Evolutionary conservation across 2,113 vertebrate genomes (phyloP).

Genomic region (Odocoileus virginianus): DNA sequence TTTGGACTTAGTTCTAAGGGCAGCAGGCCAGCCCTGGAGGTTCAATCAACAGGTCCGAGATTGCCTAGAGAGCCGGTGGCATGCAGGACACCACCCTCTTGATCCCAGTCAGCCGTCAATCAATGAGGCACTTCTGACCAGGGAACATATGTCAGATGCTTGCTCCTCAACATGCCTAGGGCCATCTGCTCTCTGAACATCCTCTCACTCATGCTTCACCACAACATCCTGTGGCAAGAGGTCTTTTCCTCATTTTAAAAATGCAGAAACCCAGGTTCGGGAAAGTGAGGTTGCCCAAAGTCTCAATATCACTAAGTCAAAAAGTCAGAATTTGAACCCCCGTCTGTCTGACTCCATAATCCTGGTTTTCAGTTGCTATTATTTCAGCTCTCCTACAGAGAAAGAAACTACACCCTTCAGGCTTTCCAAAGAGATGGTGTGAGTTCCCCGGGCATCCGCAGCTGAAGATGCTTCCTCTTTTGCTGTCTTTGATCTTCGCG

Average conservation of each 20-base stretch:
- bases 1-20: not conserved
- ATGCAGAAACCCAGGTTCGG: not conserved
- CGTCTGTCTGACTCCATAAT: not conserved
- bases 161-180: not conserved
- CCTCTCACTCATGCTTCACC: not conserved
- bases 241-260: not conserved
- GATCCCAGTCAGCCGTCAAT: not conserved
- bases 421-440: not conserved
- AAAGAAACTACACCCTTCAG: not conserved
- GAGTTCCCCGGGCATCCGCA: not conserved
- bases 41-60: not conserved
- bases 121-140: not conserved
- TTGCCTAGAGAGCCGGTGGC: not conserved
- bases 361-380: not conserved
- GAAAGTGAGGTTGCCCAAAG: not conserved
- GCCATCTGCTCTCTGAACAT: too few species aligned
- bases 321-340: not conserved
- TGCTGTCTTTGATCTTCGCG: not conserved
- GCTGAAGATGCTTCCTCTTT: not conserved
- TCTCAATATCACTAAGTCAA: not conserved
- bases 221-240: not conserved
- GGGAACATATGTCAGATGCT: fast-evolving
- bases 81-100: too few species aligned
- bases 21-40: not conserved
- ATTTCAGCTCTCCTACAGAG: not conserved